A percentile compares a stretch with the other conserved stretches of the same genome.
Evolutionary conservation across 2,888 invertebrate genomes (phyloP).

Genomic region (Eristalis arbustorum): DNA sequence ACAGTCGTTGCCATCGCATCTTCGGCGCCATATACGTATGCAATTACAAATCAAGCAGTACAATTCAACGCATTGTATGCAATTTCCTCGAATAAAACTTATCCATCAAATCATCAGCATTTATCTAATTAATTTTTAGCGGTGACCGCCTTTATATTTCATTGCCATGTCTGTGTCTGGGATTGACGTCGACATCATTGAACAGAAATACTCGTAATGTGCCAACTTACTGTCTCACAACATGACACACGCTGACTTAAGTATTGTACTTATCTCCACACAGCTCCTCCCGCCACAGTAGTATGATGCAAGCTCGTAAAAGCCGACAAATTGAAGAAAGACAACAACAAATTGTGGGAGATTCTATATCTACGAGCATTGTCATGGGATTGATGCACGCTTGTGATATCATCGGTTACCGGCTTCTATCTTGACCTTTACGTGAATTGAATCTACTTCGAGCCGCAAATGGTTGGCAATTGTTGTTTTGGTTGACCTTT

Average conservation of each 20-base stretch:
- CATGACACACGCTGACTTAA: no score
- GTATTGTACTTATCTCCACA: no score
- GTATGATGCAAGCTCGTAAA: neutral
- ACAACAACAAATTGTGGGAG: neutral
- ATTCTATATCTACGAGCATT: neutral
- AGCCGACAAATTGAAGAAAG: neutral
- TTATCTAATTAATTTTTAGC: neutral
- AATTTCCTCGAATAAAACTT: neutral
- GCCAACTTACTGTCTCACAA: no score
- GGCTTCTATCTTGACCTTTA: constrained; percentile 8
- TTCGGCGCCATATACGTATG: neutral
- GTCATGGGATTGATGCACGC: constrained; percentile 23
- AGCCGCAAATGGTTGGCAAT: neutral
- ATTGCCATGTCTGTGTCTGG: neutral
- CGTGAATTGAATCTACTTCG: neutral
- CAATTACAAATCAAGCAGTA: neutral
- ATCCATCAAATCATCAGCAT: neutral
- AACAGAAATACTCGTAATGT: no score
- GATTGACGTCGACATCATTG: neutral
- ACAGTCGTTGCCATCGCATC: neutral
- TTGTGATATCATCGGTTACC: constrained; percentile 4
- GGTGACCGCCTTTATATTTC: neutral
- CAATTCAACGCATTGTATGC: neutral
- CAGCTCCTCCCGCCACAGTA: neutral
- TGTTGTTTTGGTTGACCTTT: constrained; percentile 8